Evolutionary conservation across 2,888 invertebrate genomes (phyloP).

Genomic region (Rhagophthalmus giganteus): DNA sequence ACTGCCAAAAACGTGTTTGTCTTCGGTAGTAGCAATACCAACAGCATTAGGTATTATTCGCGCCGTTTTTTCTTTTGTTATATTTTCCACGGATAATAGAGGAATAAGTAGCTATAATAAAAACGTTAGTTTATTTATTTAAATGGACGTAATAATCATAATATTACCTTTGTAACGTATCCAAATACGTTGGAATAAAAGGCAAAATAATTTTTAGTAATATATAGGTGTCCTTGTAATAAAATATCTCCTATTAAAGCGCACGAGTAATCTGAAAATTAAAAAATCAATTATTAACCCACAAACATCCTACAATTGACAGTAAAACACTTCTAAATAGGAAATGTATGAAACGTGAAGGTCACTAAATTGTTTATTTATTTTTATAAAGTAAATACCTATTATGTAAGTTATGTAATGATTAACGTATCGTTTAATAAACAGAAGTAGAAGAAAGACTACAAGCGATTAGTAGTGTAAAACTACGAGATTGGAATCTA

Average conservation of each 20-base stretch:
- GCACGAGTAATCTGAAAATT: conserved; percentile 81
- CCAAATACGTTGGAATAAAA: conserved; percentile 97
- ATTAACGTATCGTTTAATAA: too few relatives aligned
- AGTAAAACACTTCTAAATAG: too few relatives aligned
- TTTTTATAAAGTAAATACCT: too few relatives aligned
- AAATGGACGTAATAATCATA: too few relatives aligned
- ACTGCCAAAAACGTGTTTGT: conserved; percentile 88
- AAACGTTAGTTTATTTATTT: too few relatives aligned
- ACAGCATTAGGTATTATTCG: conserved; percentile 94
- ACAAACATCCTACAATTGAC: background rate
- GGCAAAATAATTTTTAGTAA: conserved; percentile 92
- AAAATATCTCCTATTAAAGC: conserved; percentile 90
- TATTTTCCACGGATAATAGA: conserved; percentile 79
- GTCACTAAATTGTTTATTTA: too few relatives aligned
- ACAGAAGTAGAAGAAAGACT: too few relatives aligned
- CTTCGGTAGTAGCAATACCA: conserved; percentile 81
- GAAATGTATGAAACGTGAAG: too few relatives aligned
- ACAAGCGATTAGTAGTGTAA: too few relatives aligned
- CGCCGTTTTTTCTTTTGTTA: conserved; percentile 92
- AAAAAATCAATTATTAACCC: conserved; percentile 26
- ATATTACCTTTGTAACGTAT: conserved; percentile 82
- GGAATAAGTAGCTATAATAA: conserved; percentile 80
- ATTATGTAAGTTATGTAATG: too few relatives aligned
- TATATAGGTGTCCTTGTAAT: conserved; percentile 90
- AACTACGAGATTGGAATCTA: too few relatives aligned